Evolutionary conservation across 2,888 invertebrate species (phyloP), one percentile per base, ranked within the genome.

Genomic region (Mallateleia sp.): DNA sequence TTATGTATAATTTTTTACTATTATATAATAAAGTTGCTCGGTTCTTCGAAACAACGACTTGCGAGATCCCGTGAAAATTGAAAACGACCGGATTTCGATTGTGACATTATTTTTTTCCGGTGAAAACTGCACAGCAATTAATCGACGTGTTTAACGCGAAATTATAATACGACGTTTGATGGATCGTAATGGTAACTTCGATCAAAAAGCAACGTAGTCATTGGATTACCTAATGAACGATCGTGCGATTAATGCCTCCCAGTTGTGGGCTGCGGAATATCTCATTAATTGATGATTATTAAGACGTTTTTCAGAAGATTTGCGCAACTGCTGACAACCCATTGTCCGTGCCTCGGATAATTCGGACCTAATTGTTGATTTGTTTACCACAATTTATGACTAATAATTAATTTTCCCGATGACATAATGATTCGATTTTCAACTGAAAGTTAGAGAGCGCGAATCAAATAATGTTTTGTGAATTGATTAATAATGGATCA

Each of bases 201-300:
- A 18, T 64, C 34, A 15, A 64, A 58, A 56, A 56, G 47, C 50
- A 24, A 50, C 47, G 14, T 50, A 78, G 45, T 60, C 74, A 50
- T 50, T 47, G 71, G 77, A 72, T 83, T 72, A 72, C 72, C 72
- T 72, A 78, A 83, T 83, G 56, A 77, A 71, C 64, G 82, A 83
- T 83, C 77, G 15, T 50, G 60, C 82, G 77, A 83, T 77, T 67
- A 82, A 69, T 54, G 54, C 81, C 42, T 69, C 38, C 52, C 50
- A 64, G 22, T 58, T 74, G 82, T 82, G 62, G 82, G 83, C 77
- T 52, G 72, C 50, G 47, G 79, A 56, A 32, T 72, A 64, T 72
- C 84, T 79, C 67, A 74, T 74, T 85, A 85, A 79, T 79, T 66
- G 74, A 60, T 38, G 67, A 85, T 85, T 85, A 85, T 85, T 85